Base-by-base conservation (phyloP, 1,140 invertebrate species). In the Anagrus nilaparvatae region DNA sequence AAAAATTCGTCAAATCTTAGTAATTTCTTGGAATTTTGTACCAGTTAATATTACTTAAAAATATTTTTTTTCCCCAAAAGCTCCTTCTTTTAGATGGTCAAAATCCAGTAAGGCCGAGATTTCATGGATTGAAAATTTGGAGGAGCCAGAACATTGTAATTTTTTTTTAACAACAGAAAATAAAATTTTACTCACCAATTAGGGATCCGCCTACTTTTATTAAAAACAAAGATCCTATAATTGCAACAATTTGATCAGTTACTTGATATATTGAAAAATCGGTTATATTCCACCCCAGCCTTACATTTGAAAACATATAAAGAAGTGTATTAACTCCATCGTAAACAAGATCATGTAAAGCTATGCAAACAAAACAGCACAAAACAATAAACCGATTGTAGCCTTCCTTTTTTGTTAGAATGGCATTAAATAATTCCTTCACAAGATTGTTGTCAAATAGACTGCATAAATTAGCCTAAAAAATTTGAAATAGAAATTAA, bases 211-310 rank as follows among this genome's bases (percentile, higher is more conserved):
- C 20, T 27, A 30, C 10, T 24, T 17, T 47, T 1, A 46, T 37
- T n/a, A 43, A 38, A 5, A 47, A 9, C 17, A 48, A 33, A 25
- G 40, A 34, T 21, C 48, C 41, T 7, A 25, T 18, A 37, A 34
- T 44, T n/a, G 21, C 31, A 6, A 24, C 20, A 12, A 34, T 35
- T 17, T 36, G 8, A 16, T 35, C 21, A 24, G 18, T 29, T 12
- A 45, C 53, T 3, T 39, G 5, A 34, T 52, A 61, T 40, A 34
- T 39, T 5, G 56, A 55, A 43, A 71, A 82, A 28, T 79, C 62
- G 20, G 70, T 54, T 33, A 81, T 61, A n/a, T 72, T 65, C 81
- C 81, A 84, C 19, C 74, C 67, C 10, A 84, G 70, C 53, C 76
- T 75, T 23, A 77, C 70, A 24, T 75, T 75, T 4, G 73, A 59